A percentile compares a stretch with the other conserved stretches of the same genome.
Evolutionary conservation across 2,113 vertebrate species (phyloP).

Genomic region (Forbesichthys papilliferus): DNA sequence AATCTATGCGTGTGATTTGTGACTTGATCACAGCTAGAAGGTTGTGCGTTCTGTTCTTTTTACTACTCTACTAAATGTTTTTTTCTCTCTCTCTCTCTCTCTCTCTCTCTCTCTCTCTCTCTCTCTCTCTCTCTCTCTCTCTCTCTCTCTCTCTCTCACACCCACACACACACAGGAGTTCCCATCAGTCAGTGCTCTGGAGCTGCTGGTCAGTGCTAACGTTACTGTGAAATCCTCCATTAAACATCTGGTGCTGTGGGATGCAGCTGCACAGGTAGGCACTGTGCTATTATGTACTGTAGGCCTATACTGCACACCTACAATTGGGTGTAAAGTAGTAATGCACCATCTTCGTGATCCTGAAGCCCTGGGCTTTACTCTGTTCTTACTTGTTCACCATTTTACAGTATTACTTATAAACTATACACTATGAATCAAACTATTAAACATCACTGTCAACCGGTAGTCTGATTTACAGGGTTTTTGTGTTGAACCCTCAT

Average conservation of each 20-base stretch:
- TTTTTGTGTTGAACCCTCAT: not conserved
- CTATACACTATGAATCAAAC: too few relatives aligned
- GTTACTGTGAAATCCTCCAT: constrained; percentile 88
- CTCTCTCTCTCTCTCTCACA: not conserved
- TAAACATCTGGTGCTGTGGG: constrained; percentile 84
- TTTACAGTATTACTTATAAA: too few relatives aligned
- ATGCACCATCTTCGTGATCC: too few relatives aligned
- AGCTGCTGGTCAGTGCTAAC: constrained; percentile 85
- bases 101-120: not conserved
- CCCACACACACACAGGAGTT: constrained; percentile 79
- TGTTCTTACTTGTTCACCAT: too few relatives aligned
- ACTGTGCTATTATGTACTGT: too few relatives aligned
- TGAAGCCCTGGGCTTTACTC: too few relatives aligned
- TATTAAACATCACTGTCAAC: too few relatives aligned
- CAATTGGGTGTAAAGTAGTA: too few relatives aligned
- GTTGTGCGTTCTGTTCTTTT: too few relatives aligned
- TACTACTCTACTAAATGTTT: not conserved
- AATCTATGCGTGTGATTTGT: too few relatives aligned
- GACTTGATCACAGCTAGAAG: too few relatives aligned
- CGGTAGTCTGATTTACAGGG: not conserved
- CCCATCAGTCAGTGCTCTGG: constrained; percentile 80
- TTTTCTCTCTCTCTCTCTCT: constrained; percentile 10
- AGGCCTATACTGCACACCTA: too few relatives aligned
- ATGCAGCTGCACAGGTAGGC: constrained; percentile 81
- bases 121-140: not conserved